Evolutionary conservation across 2,113 vertebrate species (phyloP).

Genomic region (Brachirus orientalis): DNA sequence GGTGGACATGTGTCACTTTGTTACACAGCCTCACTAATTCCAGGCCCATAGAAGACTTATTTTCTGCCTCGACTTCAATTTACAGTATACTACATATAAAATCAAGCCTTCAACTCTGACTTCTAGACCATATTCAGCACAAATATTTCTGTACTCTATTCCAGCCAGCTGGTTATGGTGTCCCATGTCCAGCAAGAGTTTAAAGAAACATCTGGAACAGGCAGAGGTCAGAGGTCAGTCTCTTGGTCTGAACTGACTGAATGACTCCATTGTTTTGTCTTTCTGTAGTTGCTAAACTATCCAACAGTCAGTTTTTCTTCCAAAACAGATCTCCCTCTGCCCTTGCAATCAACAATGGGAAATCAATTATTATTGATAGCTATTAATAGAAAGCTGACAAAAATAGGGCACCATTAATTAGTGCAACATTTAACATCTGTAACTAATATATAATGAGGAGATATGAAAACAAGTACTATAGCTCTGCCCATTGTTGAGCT

Average conservation of each 20-base stretch:
- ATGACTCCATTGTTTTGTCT: slow-evolving; percentile 23
- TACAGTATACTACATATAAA: too few species aligned
- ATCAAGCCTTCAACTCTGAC: too few species aligned
- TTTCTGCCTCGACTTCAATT: too few species aligned
- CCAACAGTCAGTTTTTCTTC: slow-evolving; percentile 42
- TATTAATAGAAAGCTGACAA: slow-evolving; percentile 69
- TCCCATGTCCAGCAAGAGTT: too few species aligned
- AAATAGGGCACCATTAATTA: slow-evolving; percentile 58
- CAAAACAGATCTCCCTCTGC: slow-evolving; percentile 54
- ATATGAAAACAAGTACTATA: slow-evolving; percentile 33
- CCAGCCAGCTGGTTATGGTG: too few species aligned
- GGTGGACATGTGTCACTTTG: too few species aligned
- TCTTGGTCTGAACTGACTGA: slow-evolving; percentile 42
- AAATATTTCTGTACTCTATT: too few species aligned
- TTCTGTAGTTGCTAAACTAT: slow-evolving; percentile 39
- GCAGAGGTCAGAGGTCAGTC: too few species aligned
- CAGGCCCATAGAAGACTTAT: too few species aligned
- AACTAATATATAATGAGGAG: slow-evolving; percentile 60
- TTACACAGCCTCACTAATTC: too few species aligned
- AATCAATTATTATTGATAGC: slow-evolving; percentile 59
- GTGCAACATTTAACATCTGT: slow-evolving; percentile 37
- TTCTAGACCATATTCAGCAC: too few species aligned
- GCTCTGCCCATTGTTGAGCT: background rate
- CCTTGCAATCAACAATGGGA: slow-evolving; percentile 52
- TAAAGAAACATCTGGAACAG: too few species aligned